Evolutionary conservation across 1,140 invertebrate genomes (phyloP).

Genomic region (Meteorus sp.): DNA sequence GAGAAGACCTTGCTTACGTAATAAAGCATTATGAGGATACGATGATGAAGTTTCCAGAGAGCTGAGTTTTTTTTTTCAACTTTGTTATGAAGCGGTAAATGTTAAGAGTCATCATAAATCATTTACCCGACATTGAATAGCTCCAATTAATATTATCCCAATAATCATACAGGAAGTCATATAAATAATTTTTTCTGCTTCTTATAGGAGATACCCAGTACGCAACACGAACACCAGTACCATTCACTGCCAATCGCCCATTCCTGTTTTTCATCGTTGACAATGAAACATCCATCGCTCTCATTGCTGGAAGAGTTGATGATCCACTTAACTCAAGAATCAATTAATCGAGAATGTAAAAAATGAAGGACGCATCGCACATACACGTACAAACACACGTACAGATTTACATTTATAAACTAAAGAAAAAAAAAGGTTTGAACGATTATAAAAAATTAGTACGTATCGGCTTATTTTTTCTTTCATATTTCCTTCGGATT

Average conservation of each 20-base stretch:
- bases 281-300: slow-evolving; percentile 70
- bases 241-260: slow-evolving; percentile 74
- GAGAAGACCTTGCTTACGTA: slow-evolving; percentile 13
- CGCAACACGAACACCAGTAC: slow-evolving; percentile 59
- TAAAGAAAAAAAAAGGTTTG: no score
- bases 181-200: slow-evolving; percentile 16
- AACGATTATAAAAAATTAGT: no score
- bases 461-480: no score
- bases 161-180: neutral
- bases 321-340: slow-evolving; percentile 80
- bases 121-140: slow-evolving; percentile 5
- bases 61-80: slow-evolving; percentile 2
- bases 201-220: slow-evolving; percentile 39
- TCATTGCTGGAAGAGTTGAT: slow-evolving; percentile 78
- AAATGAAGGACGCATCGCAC: no score
- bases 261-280: slow-evolving; percentile 84
- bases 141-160: neutral
- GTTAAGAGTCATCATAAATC: neutral
- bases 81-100: no score
- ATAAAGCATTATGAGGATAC: slow-evolving; percentile 16
- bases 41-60: neutral
- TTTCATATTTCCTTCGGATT: no score
- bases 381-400: slow-evolving; percentile 3
- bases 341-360: no score
- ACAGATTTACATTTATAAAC: neutral